These are phyloP conservation scores for Dynastes maya DNA, from an alignment of 2,888 invertebrate species.

Conservation along the genomic window DNA sequence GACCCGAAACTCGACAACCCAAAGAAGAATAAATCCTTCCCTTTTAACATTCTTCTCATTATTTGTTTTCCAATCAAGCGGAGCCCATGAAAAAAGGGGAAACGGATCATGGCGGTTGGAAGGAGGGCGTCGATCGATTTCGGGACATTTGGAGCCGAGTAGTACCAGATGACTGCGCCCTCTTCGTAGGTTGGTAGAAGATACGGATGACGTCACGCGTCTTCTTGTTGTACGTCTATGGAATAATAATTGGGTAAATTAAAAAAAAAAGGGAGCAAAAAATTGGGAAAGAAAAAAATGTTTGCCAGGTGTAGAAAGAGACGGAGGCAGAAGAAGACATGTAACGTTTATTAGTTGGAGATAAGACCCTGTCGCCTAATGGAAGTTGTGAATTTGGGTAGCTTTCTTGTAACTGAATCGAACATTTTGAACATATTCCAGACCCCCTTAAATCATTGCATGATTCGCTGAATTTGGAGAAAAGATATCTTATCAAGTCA, in stretches of 20 bases:
- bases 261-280: not conserved
- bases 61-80: constrained; percentile 59
- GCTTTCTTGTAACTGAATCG: no score
- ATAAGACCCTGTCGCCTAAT: constrained; percentile 19
- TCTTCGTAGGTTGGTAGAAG: constrained; percentile 32
- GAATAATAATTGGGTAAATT: constrained; percentile 33
- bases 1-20: not conserved
- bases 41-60: constrained; percentile 57
- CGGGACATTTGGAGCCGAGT: constrained; percentile 26
- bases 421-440: no score
- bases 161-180: constrained; percentile 34
- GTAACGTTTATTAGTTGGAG: not conserved
- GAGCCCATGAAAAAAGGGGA: constrained; percentile 45
- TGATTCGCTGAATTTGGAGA: no score
- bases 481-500: no score
- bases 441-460: no score
- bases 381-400: not conserved
- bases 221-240: not conserved
- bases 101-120: not conserved
- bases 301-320: not conserved
- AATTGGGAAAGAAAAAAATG: not conserved
- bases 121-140: constrained; percentile 52
- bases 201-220: constrained; percentile 29
- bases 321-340: not conserved
- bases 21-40: constrained; percentile 46